Evolutionary conservation across 2,888 invertebrate species (phyloP).

Genomic region (Cetonia aurata): DNA sequence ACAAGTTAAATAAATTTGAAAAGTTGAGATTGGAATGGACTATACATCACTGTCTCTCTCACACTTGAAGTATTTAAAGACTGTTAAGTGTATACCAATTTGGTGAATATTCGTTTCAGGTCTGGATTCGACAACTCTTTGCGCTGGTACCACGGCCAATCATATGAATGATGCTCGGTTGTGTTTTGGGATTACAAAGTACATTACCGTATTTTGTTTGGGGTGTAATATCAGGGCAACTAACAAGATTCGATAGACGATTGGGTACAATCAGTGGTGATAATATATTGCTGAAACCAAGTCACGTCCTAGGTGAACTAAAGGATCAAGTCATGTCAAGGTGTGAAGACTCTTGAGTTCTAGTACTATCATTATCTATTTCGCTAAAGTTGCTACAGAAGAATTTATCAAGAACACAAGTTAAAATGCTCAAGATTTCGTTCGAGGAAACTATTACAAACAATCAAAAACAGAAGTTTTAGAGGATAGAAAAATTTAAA

Average conservation of each 20-base stretch:
- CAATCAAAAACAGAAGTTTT: conserved; percentile 79
- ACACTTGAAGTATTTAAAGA: conserved; percentile 76
- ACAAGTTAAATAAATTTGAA: conserved; percentile 73
- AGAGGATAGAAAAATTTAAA: no score
- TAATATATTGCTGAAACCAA: conserved; percentile 83
- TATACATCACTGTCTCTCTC: conserved; percentile 73
- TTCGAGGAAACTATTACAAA: conserved; percentile 84
- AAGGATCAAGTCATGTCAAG: no score
- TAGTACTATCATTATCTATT: conserved; percentile 81
- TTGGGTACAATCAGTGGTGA: conserved; percentile 69
- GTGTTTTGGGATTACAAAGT: conserved; percentile 68
- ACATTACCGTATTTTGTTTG: conserved; percentile 85
- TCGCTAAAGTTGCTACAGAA: conserved; percentile 79
- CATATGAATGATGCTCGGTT: conserved; percentile 74
- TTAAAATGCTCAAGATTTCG: conserved; percentile 84
- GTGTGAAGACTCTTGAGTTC: conserved; percentile 70
- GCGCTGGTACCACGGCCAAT: conserved; percentile 81
- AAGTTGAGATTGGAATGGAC: conserved; percentile 83
- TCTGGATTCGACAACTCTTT: conserved; percentile 82
- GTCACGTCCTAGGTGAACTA: conserved; percentile 71
- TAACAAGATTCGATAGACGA: conserved; percentile 79
- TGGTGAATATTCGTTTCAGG: conserved; percentile 87
- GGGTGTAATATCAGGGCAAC: conserved; percentile 85
- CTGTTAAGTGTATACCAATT: conserved; percentile 74
- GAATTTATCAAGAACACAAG: conserved; percentile 80